Evolutionary conservation across 1,140 invertebrate genomes (phyloP), one percentile per base, ranked within the genome.

Genomic region (Akabosia matsudoensis): DNA sequence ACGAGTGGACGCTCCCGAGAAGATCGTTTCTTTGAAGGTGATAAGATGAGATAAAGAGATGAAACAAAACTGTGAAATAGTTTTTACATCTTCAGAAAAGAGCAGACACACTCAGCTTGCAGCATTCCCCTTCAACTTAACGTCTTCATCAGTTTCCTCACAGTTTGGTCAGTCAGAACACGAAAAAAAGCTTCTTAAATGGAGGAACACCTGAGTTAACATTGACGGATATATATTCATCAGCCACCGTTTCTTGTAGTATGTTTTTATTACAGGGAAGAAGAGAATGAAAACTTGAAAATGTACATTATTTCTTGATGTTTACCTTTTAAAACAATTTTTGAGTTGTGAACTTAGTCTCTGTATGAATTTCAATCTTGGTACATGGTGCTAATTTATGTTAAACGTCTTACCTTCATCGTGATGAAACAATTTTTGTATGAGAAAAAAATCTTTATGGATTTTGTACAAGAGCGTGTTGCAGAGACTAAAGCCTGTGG

Each of bases 31-130:
- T 45, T 45, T 22, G 54, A 56, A 56, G 54, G 54, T 56, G 54
- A 56, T 56, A 56, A 56, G 54, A 56, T 56, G 54, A 56, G 54
- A 56, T 56, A 56, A 56, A 56, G 54, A 56, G 54, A 56, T 56
- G 54, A 24, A 56, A 56, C 54, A 56, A 56, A 56, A 56, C 54
- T 56, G 54, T 56, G 54, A 56, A 56, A 56, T 56, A 24, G 14
- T 56, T 56, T 56, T 56, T 56, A 22, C 54, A 24, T 56, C 54
- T 56, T 45, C 18, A 45, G 37, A n/a, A n/a, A n/a, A n/a, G n/a
- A n/a, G n/a, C n/a, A n/a, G n/a, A n/a, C n/a, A n/a, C n/a, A n/a
- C 18, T 45, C 18, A 45, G 37, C 7, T 45, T 18, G 18, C 37
- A 45, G 37, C n/a, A 45, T 45, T 18, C 37, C 37, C 18, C 37